Evolutionary conservation across 2,113 vertebrate species (phyloP).

Genomic region (Helogale parvula): DNA sequence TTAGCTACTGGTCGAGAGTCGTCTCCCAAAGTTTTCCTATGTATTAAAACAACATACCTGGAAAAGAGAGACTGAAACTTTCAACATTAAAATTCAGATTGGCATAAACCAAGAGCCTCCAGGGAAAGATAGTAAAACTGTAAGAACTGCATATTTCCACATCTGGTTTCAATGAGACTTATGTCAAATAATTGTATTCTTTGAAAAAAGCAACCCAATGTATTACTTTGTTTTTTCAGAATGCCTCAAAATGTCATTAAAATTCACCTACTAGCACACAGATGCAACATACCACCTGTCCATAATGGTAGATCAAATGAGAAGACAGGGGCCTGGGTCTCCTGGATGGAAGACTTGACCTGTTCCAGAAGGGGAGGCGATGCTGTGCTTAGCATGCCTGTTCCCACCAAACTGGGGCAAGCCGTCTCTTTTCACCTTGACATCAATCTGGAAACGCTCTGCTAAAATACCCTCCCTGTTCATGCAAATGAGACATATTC

Average conservation of each 20-base stretch:
- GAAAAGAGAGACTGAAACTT: conserved; percentile 41
- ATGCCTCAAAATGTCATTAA: conserved; percentile 88
- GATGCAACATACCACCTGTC: conserved; percentile 69
- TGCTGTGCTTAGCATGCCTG: not conserved
- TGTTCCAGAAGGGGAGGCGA: not conserved
- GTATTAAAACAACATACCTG: conserved; percentile 53
- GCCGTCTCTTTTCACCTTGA: conserved; percentile 42
- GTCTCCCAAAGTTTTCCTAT: not conserved
- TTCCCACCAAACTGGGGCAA: conserved; percentile 29
- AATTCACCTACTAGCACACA: conserved; percentile 76
- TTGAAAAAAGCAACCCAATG: conserved; percentile 86
- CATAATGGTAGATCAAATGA: conserved; percentile 50
- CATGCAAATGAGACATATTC: conserved; percentile 25
- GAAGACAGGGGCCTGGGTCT: conserved; percentile 14
- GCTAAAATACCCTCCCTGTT: conserved; percentile 9
- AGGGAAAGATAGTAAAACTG: conserved; percentile 73
- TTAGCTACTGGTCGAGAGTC: not conserved
- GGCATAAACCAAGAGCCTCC: conserved; percentile 74
- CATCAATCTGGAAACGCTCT: conserved; percentile 47
- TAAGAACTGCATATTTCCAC: conserved; percentile 83
- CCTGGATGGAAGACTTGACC: not conserved
- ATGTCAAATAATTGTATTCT: conserved; percentile 88
- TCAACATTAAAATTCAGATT: conserved; percentile 81
- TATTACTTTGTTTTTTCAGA: conserved; percentile 82
- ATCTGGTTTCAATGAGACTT: conserved; percentile 87